Evolutionary conservation across 2,113 vertebrate species (phyloP).

Genomic region (Percina caprodes): DNA sequence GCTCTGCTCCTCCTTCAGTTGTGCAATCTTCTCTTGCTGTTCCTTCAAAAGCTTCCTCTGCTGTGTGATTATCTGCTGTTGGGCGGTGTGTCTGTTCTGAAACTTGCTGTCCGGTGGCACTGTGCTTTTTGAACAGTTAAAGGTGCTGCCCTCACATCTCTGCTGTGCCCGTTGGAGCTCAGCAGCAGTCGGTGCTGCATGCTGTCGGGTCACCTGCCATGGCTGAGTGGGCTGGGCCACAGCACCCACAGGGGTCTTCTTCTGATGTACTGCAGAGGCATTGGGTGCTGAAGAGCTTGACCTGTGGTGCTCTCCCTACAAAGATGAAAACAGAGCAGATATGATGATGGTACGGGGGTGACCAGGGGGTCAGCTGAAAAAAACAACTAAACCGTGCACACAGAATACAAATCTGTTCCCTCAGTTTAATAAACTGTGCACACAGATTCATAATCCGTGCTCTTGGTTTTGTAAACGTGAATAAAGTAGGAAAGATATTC

Average conservation of each 20-base stretch:
- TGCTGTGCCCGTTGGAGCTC: conserved; percentile 58
- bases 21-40: conserved; percentile 87
- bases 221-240: conserved; percentile 61
- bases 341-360: not conserved
- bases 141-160: not conserved
- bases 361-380: too few species aligned
- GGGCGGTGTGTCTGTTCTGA: conserved; percentile 81
- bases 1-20: conserved; percentile 84
- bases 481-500: too few species aligned
- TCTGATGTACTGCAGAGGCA: conserved; percentile 8
- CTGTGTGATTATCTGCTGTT: conserved; percentile 88
- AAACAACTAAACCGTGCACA: too few species aligned
- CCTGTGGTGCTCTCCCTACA: conserved; percentile 29
- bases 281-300: conserved; percentile 13
- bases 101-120: conserved; percentile 68
- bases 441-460: too few species aligned
- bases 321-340: conserved; percentile 14
- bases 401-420: too few species aligned
- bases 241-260: not conserved
- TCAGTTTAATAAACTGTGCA: too few species aligned
- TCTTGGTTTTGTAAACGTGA: too few species aligned
- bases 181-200: conserved; percentile 56
- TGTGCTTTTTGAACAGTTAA: not conserved
- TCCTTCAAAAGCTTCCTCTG: conserved; percentile 90
- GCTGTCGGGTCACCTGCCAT: conserved; percentile 81